A percentile compares a stretch with the other conserved stretches of the same genome.
Conservation (phyloP, 2,888 invertebrate species). For the Liodrosophila aerea region DNA sequence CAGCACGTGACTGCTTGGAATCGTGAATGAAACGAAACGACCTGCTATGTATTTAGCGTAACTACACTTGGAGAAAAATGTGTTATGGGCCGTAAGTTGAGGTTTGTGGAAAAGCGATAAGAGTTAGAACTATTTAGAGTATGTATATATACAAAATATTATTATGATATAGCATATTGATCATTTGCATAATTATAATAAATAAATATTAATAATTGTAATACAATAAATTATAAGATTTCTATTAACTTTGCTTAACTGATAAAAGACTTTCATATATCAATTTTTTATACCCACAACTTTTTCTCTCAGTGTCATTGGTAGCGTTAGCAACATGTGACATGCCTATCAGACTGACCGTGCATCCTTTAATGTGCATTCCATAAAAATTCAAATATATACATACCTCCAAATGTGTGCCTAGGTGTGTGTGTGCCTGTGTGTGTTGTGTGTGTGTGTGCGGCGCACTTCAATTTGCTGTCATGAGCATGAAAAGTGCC, state of each 20-base stretch:
- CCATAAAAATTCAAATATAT: conserved; percentile 14
- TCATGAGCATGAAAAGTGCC: conserved; percentile 51
- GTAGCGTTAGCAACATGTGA: conserved; percentile 20
- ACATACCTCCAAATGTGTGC: neutral
- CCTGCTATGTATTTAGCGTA: conserved; percentile 4
- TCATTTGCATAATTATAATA: no score
- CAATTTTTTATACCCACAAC: neutral
- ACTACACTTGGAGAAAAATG: conserved; percentile 8
- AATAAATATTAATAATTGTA: no score
- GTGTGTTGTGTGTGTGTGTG: conserved; percentile 27
- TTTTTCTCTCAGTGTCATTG: conserved; percentile 9
- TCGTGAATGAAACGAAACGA: conserved; percentile 9
- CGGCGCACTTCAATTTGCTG: conserved; percentile 52
- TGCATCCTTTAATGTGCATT: conserved; percentile 15
- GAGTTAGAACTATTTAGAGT: no score
- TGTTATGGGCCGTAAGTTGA: no score
- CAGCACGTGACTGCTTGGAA: conserved; percentile 31
- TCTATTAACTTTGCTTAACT: no score
- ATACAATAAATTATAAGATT: no score
- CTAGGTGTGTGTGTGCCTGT: conserved; percentile 5
- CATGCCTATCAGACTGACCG: conserved; percentile 7
- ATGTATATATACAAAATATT: no score
- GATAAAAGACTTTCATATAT: neutral
- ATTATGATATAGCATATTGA: no score
- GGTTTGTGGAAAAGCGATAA: no score